These are phyloP conservation scores for Oppia nitens DNA, from an alignment of 1,140 invertebrate genomes.

Conservation along the genomic window DNA sequence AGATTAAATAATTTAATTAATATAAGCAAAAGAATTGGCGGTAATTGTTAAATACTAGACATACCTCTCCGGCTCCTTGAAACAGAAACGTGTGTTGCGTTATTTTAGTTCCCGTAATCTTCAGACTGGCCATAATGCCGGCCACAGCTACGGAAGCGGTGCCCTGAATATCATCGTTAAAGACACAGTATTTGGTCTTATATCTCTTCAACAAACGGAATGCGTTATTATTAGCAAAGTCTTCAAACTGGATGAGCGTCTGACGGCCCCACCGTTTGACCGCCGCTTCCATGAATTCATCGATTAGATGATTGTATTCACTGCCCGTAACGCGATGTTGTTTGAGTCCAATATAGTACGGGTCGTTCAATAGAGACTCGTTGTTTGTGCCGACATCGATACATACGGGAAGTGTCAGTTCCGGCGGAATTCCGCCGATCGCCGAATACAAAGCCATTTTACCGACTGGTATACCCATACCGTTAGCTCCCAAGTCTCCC, in stretches of 20 bases:
- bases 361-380: conserved; percentile 67
- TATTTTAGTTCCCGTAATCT: conserved; percentile 57
- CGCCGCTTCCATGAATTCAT: conserved; percentile 94
- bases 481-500: conserved; percentile 81
- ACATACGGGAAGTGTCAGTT: conserved; percentile 75
- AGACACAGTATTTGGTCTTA: conserved; percentile 68
- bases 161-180: conserved; percentile 89
- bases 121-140: conserved; percentile 61
- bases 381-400: conserved; percentile 88
- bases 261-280: conserved; percentile 46
- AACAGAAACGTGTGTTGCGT: conserved; percentile 62
- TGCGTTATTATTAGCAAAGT: conserved; percentile 86
- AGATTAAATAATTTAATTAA: too few relatives aligned
- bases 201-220: conserved; percentile 79
- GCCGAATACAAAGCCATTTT: conserved; percentile 85
- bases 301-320: conserved; percentile 84
- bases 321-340: conserved; percentile 66
- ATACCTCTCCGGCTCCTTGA: conserved; percentile 65
- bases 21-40: background rate
- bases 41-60: background rate
- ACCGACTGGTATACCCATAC: conserved; percentile 90
- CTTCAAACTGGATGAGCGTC: conserved; percentile 65
- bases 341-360: conserved; percentile 80
- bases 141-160: conserved; percentile 83
- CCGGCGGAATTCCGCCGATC: conserved; percentile 77